Evolutionary conservation across 2,888 invertebrate species (phyloP).

Genomic region (Ectemnius lituratus): DNA sequence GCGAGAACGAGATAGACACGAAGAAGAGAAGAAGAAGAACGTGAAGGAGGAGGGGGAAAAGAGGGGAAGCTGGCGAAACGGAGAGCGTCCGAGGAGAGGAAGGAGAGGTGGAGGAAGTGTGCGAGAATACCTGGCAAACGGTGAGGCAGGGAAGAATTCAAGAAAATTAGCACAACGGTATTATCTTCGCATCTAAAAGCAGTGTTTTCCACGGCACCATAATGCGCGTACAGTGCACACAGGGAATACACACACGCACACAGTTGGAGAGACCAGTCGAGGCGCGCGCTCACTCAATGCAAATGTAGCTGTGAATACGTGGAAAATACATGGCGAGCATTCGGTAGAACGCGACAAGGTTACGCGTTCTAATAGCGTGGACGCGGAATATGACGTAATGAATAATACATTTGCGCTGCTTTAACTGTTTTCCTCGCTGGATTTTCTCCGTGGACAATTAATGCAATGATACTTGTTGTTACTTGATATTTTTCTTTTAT

Average conservation of each 20-base stretch:
- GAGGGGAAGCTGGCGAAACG: no score
- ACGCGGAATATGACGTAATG: slow-evolving; percentile 49
- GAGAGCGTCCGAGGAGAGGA: not conserved
- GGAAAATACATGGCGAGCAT: slow-evolving; percentile 36
- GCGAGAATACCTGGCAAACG: not conserved
- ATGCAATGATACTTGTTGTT: no score
- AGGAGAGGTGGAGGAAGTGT: slow-evolving; percentile 8
- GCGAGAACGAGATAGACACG: not conserved
- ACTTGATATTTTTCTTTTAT: no score
- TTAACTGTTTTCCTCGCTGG: slow-evolving; percentile 50
- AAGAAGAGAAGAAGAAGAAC: no score
- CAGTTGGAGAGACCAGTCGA: not conserved
- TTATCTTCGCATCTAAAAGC: slow-evolving; percentile 7
- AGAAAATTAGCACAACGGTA: not conserved
- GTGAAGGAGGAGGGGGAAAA: no score
- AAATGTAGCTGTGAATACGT: slow-evolving; percentile 9
- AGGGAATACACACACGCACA: not conserved
- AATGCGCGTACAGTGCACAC: no score
- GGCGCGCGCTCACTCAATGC: not conserved
- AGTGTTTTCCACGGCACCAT: not conserved
- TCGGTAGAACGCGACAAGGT: slow-evolving; percentile 45
- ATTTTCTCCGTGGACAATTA: not conserved
- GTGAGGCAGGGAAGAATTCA: not conserved
- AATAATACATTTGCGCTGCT: slow-evolving; percentile 45
- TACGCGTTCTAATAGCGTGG: slow-evolving; percentile 57